Evolutionary conservation across 2,888 invertebrate genomes (phyloP).

Genomic region (Pteria penguin): DNA sequence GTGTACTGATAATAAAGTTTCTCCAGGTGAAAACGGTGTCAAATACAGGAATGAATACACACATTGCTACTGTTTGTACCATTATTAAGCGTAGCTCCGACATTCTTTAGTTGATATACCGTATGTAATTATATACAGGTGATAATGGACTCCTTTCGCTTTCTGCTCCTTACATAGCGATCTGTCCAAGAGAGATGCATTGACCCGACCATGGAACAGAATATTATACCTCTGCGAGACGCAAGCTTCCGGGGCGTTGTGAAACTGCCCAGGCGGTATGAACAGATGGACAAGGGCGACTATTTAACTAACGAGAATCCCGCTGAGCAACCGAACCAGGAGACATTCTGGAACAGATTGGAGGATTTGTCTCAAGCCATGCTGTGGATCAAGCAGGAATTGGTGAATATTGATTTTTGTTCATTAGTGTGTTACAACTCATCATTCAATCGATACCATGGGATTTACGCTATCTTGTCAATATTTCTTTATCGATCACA

Average conservation of each 20-base stretch:
- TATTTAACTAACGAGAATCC: slow-evolving; percentile 48
- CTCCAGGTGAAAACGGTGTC: background rate
- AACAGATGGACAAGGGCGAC: slow-evolving; percentile 49
- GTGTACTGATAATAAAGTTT: background rate
- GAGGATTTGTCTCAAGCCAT: slow-evolving; percentile 68
- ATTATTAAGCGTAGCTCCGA: too few relatives aligned
- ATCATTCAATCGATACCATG: too few relatives aligned
- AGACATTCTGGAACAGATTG: slow-evolving; percentile 53
- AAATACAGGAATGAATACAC: background rate
- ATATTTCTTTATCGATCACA: too few relatives aligned
- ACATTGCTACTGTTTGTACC: too few relatives aligned
- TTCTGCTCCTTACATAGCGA: too few relatives aligned
- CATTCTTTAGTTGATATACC: too few relatives aligned
- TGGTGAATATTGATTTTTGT: slow-evolving; percentile 49
- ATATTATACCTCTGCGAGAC: slow-evolving; percentile 64
- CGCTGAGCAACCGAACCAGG: slow-evolving; percentile 39
- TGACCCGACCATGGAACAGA: slow-evolving; percentile 53
- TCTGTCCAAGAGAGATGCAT: background rate
- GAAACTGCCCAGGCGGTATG: slow-evolving; percentile 66
- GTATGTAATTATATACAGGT: too few relatives aligned
- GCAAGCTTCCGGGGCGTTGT: slow-evolving; percentile 63
- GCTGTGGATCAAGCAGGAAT: slow-evolving; percentile 69
- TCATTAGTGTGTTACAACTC: too few relatives aligned
- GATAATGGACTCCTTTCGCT: too few relatives aligned
- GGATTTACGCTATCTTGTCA: too few relatives aligned